Percentiles rank a stretch among this genome's conserved stretches.
phyloP scores from a whole-genome alignment of 2,113 vertebrate genomes.

The Platysteira castanea region DNA sequence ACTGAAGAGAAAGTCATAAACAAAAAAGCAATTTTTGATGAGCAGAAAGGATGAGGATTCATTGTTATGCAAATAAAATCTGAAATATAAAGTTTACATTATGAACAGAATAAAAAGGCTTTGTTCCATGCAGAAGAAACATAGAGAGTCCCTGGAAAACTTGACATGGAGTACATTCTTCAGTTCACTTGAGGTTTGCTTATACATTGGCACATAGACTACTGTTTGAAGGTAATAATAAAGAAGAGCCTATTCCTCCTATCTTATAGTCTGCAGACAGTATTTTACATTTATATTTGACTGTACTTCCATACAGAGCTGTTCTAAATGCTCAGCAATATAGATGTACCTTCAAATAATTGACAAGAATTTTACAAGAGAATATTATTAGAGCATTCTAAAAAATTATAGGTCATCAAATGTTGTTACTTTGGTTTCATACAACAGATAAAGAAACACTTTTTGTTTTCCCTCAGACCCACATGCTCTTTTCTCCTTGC shows the following conservation, averaged over 20 bases:
- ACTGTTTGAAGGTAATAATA: neutral
- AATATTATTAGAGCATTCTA: neutral
- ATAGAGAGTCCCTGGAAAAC: neutral
- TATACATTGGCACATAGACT: neutral
- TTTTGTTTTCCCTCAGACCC: neutral
- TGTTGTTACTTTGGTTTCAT: neutral
- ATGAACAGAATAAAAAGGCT: neutral
- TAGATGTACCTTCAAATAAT: neutral
- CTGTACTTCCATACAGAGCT: neutral
- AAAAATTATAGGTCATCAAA: neutral
- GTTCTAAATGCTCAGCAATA: neutral
- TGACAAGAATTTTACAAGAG: neutral
- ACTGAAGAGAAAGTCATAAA: conserved; percentile 25
- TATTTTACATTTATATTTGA: neutral
- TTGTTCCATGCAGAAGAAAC: conserved; percentile 2
- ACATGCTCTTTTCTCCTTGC: neutral
- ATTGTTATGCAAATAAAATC: conserved; percentile 50
- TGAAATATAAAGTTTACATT: neutral
- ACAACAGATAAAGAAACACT: neutral
- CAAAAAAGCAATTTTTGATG: neutral
- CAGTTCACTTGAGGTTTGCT: neutral
- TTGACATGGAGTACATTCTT: neutral
- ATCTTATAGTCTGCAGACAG: neutral
- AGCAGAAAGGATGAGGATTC: neutral
- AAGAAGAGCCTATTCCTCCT: neutral